Evolutionary conservation across 2,113 vertebrate species (phyloP).

Genomic region (Bubo scandiacus): DNA sequence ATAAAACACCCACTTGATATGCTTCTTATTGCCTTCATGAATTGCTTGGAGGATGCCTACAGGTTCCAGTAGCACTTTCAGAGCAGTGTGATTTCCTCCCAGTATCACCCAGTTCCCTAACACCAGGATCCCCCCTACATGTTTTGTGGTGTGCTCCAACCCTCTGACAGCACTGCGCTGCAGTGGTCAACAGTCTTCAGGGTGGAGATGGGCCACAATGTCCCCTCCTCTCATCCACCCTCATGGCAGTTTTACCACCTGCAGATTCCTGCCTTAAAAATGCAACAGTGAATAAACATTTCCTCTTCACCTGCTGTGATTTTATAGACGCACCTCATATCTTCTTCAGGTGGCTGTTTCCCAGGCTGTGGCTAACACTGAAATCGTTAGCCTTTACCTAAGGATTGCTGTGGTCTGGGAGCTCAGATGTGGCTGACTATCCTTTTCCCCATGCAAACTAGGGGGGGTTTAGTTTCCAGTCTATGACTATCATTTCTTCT

Average conservation of each 20-base stretch:
- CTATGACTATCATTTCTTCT: not conserved
- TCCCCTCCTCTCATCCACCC: not conserved
- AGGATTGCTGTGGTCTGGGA: not conserved
- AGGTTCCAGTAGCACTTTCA: not conserved
- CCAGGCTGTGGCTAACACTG: not conserved
- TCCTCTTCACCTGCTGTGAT: not conserved
- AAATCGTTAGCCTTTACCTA: not conserved
- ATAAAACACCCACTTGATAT: not conserved
- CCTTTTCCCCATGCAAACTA: not conserved
- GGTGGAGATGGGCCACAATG: not conserved
- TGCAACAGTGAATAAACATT: not conserved
- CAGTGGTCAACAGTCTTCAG: not conserved
- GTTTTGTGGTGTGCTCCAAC: not conserved
- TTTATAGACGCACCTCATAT: not conserved
- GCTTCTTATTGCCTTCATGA: not conserved
- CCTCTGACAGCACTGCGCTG: not conserved
- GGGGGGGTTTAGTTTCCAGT: not conserved
- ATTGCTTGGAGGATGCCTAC: not conserved
- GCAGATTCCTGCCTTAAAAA: not conserved
- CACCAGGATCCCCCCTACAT: too few species aligned
- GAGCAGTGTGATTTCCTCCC: not conserved
- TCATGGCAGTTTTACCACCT: not conserved
- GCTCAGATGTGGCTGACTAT: not conserved
- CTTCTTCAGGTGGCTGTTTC: not conserved
- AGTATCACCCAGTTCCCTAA: not conserved